phyloP scores from a whole-genome alignment of 2,888 invertebrate species.

The Drosophila paramelanica region DNA sequence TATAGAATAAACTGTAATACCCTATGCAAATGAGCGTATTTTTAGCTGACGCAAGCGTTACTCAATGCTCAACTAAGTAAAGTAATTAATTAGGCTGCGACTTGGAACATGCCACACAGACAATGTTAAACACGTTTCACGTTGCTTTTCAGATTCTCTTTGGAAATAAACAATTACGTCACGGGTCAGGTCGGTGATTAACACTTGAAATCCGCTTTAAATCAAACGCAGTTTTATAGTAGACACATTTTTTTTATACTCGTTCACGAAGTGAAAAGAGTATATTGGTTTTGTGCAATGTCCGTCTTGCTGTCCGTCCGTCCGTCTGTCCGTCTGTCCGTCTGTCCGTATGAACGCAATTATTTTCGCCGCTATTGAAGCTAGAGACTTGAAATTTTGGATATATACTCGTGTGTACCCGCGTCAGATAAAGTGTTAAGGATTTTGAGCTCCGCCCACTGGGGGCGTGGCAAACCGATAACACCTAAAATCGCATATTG shows the following conservation, averaged over 20 bases:
- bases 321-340: no score
- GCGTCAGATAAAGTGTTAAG: no score
- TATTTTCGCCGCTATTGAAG: no score
- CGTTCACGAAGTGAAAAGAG: no score
- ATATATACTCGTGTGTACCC: no score
- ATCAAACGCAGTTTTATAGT: conserved; percentile 50
- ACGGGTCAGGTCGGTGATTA: conserved; percentile 41
- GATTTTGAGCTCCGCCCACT: no score
- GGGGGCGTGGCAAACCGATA: no score
- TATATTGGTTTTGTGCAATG: no score
- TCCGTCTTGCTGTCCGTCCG: no score
- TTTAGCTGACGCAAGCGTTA: conserved; percentile 26
- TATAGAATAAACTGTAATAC: background rate
- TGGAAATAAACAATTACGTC: conserved; percentile 62
- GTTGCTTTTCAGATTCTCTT: conserved; percentile 22
- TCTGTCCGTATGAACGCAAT: no score
- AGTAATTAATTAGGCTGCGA: conserved; percentile 27
- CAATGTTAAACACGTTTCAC: conserved; percentile 35
- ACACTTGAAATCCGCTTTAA: conserved; percentile 18
- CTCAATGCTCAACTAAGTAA: conserved; percentile 35
- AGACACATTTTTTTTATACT: conserved; percentile 4
- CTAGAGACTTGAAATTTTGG: no score
- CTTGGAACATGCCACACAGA: conserved; percentile 43
- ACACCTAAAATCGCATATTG: no score
- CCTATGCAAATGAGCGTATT: conserved; percentile 2